These are phyloP conservation scores for Eidolon dupreanum DNA, from an alignment of 2,797 vertebrate species.

Conservation along the genomic window DNA sequence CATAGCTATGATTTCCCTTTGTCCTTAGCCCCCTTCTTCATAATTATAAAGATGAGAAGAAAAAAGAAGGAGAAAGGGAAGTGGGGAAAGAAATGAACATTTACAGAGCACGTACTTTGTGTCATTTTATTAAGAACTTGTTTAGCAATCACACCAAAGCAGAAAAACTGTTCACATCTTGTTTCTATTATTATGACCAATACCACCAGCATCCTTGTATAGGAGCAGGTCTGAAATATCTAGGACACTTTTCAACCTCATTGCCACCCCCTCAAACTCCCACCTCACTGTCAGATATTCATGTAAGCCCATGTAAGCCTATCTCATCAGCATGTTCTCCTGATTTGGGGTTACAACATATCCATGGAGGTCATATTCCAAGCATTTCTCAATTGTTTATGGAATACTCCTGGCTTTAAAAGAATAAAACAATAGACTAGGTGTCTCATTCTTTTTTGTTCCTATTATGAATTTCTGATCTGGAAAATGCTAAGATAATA, in stretches of 20 bases:
- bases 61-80: not conserved
- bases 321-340: not conserved
- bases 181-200: not conserved
- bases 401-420: constrained; percentile 10
- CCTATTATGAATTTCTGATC: constrained; percentile 39
- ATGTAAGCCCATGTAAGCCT: not conserved
- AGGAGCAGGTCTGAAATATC: not conserved
- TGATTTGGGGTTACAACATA: not conserved
- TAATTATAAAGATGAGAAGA: not conserved
- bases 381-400: not conserved
- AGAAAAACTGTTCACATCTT: not conserved
- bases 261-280: not conserved
- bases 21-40: not conserved
- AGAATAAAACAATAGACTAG: not conserved
- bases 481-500: constrained; percentile 51
- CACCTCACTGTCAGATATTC: not conserved
- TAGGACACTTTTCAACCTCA: not conserved
- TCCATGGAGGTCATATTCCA: not conserved
- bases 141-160: not conserved
- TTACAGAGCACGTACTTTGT: not conserved
- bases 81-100: not conserved
- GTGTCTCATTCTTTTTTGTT: constrained; percentile 21
- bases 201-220: not conserved
- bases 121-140: not conserved
- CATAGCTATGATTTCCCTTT: not conserved